These are phyloP conservation scores for Pachyuromys duprasi DNA, from an alignment of 2,797 vertebrate species.

Conservation along the genomic window DNA sequence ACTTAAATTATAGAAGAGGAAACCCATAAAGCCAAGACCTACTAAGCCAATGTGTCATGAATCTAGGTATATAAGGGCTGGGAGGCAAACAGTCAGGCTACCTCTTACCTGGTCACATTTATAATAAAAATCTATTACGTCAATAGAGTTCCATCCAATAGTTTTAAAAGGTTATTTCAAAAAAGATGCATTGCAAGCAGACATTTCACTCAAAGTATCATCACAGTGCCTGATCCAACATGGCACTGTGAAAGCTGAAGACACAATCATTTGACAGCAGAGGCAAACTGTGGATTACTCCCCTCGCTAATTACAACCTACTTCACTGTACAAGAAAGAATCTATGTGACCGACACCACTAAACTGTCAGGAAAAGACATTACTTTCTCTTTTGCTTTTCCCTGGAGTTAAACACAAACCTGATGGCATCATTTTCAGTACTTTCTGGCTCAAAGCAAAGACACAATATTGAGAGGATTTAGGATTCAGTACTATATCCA, in stretches of 20 bases:
- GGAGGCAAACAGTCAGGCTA: not conserved
- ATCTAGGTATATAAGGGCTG: not conserved
- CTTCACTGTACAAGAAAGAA: conserved; percentile 66
- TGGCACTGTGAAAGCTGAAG: conserved; percentile 39
- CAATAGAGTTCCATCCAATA: not conserved
- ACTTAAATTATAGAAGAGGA: not conserved
- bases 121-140: not conserved
- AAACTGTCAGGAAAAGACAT: conserved; percentile 75
- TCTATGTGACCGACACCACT: conserved; percentile 69
- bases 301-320: conserved; percentile 58
- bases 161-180: not conserved
- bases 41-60: not conserved
- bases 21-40: not conserved
- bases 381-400: conserved; percentile 66
- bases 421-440: conserved; percentile 62
- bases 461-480: conserved; percentile 12
- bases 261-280: conserved; percentile 35
- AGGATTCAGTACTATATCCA: conserved; percentile 52
- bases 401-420: conserved; percentile 70
- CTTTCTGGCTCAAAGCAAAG: conserved; percentile 69
- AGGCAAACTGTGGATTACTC: conserved; percentile 67
- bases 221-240: not conserved
- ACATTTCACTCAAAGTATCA: conserved; percentile 50
- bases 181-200: not conserved
- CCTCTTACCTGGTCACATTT: not conserved